phyloP scores from a whole-genome alignment of 2,888 invertebrate genomes.

The Philereme vetulata region DNA sequence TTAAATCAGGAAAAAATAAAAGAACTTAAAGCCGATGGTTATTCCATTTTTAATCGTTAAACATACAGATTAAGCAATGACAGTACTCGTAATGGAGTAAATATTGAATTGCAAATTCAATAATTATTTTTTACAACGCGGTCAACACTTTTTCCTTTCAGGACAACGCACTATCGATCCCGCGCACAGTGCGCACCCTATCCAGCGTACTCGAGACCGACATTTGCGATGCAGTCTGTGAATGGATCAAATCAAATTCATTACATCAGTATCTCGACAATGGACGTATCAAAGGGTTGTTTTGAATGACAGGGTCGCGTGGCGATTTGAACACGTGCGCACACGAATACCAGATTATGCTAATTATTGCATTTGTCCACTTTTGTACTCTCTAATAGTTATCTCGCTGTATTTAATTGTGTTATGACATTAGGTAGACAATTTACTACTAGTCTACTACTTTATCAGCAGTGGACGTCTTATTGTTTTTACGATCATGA shows the following conservation, averaged over 20 bases:
- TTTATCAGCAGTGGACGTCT: too few species aligned
- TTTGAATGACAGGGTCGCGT: conserved; percentile 55
- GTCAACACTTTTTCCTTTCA: conserved; percentile 21
- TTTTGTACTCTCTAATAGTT: conserved; percentile 13
- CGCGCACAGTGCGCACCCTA: conserved; percentile 12
- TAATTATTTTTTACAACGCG: conserved; percentile 11
- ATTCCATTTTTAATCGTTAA: too few species aligned
- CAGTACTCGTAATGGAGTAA: too few species aligned
- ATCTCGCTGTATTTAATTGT: conserved; percentile 16
- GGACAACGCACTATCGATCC: conserved; percentile 30
- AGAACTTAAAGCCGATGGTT: too few species aligned
- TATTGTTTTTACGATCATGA: too few species aligned
- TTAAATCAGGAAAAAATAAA: too few species aligned
- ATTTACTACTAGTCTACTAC: too few species aligned
- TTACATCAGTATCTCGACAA: conserved; percentile 51
- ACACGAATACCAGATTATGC: conserved; percentile 57
- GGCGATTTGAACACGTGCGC: conserved; percentile 54
- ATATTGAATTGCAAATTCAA: too few species aligned
- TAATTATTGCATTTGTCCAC: conserved; percentile 47
- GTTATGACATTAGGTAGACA: too few species aligned
- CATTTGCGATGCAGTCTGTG: conserved; percentile 29
- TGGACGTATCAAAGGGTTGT: conserved; percentile 56
- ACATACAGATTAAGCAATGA: too few species aligned
- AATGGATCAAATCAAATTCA: conserved; percentile 58
- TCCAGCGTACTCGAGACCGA: conserved; percentile 20